Evolutionary conservation across 2,888 invertebrate genomes (phyloP), one percentile per base, ranked within the genome.

Genomic region (Sarcophaga subvicina): DNA sequence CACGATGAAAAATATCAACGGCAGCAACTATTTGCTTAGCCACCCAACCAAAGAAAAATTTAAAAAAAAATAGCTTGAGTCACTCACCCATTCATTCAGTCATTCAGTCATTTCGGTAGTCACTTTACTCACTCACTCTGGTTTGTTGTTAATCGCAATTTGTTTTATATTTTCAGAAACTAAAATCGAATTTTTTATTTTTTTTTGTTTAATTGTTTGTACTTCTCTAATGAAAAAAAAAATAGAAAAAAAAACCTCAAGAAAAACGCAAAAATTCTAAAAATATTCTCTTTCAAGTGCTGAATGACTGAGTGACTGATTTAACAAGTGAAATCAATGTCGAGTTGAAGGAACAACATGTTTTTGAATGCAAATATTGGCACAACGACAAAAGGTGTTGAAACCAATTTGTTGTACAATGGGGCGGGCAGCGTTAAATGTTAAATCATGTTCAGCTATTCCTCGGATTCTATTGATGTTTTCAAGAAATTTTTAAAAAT

Each of bases 271-370:
- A 54, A 54, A 37, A 59, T 60, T 70, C 60, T 77, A 64, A 72
- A 86, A 69, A 77, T 86, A 72, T 69, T 17, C 64, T 12, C 17
- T 66, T 22, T 22, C 14, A 78, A 86, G 83, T 80, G 80, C 76
- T 71, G 82, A 82, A 10, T 76, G 85, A 75, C 67, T 80, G 54
- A 54, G n/a, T 67, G 47, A 47, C 8, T 67, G 45, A 60, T 81
- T 84, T 84, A 82, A 67, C 83, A 84, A 75, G 60, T 72, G 71
- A 84, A 86, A 82, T 82, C 87, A 87, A 84, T 87, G 87, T 84
- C 84, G 87, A 87, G 87, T 84, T 87, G 87, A 87, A 87, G 87
- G 87, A 73, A 67, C 69, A 83, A 11, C 37, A 1, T 37, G 37
- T 54, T 54, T 66, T 73, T 78, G 12, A 54, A 17, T 17, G 45